Percentiles rank a stretch among this genome's conserved stretches.
Conservation (phyloP, 2,113 vertebrate species). For the Anhinga anhinga region DNA sequence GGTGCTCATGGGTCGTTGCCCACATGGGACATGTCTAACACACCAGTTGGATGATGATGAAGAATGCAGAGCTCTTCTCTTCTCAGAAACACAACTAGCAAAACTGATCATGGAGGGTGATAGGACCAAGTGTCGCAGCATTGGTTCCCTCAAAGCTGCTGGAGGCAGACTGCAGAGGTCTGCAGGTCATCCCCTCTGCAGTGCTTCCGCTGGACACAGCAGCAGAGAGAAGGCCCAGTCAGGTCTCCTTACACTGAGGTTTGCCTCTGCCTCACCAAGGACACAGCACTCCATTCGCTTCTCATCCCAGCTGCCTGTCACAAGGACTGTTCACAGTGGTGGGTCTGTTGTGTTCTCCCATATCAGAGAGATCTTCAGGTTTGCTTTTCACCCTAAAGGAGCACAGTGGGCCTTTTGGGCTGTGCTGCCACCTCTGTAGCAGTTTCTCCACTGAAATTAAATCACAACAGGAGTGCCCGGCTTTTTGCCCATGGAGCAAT, state of each 20-base stretch:
- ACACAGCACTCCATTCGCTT: background rate
- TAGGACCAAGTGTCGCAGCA: no score
- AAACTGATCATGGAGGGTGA: background rate
- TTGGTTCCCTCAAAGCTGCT: background rate
- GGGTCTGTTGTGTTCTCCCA: accelerated
- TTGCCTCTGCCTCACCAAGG: background rate
- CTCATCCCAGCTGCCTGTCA: background rate
- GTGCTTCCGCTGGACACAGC: background rate
- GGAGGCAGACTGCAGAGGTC: no score
- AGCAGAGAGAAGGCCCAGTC: background rate
- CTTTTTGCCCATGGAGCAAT: background rate
- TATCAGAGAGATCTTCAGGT: background rate
- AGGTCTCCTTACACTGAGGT: background rate
- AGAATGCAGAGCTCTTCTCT: background rate
- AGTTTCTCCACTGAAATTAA: background rate
- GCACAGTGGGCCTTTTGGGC: background rate
- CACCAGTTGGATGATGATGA: background rate
- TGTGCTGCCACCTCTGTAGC: background rate
- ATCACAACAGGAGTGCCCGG: background rate
- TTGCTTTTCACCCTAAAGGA: background rate
- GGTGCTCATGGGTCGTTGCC: background rate
- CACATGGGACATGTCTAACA: background rate
- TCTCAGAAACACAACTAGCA: background rate
- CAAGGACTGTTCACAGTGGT: background rate
- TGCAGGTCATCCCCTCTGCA: background rate